Percentiles rank a stretch among this genome's conserved stretches.
Conservation (phyloP, 2,113 vertebrate genomes). For the Paracanthobrama guichenoti region DNA sequence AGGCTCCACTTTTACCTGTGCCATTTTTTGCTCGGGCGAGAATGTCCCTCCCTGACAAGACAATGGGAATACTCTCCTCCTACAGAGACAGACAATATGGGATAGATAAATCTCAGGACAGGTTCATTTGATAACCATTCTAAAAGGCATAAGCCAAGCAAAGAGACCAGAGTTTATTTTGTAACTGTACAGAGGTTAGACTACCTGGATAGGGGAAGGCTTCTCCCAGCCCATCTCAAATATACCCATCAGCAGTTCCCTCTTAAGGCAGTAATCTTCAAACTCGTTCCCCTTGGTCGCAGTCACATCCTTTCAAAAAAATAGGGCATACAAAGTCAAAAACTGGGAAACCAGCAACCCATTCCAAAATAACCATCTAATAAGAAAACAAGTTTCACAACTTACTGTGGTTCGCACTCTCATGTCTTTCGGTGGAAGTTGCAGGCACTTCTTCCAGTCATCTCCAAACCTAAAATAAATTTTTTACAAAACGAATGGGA, state of each 20-base stretch:
- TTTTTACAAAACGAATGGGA: neutral
- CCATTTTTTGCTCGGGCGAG: constrained; percentile 80
- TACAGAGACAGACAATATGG: constrained; percentile 52
- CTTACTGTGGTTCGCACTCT: constrained; percentile 71
- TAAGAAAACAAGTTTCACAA: neutral
- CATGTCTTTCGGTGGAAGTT: constrained; percentile 73
- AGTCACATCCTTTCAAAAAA: constrained; percentile 73
- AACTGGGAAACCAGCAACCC: neutral
- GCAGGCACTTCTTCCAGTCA: constrained; percentile 76
- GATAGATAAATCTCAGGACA: neutral
- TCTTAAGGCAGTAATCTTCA: constrained; percentile 82
- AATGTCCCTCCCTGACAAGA: constrained; percentile 78
- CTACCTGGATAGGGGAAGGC: constrained; percentile 80
- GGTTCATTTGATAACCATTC: neutral
- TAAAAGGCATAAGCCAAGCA: neutral
- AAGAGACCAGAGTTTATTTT: neutral
- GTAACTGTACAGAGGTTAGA: neutral
- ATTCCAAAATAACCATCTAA: neutral
- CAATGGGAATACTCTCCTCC: constrained; percentile 83
- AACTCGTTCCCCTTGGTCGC: constrained; percentile 82
- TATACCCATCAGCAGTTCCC: constrained; percentile 81
- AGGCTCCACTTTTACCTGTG: constrained; percentile 80
- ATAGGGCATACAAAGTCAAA: neutral
- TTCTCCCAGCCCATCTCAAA: constrained; percentile 85
- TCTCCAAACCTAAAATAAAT: constrained; percentile 69